Conservation (phyloP, 2,888 invertebrate genomes). For the Elysia crispata region DNA sequence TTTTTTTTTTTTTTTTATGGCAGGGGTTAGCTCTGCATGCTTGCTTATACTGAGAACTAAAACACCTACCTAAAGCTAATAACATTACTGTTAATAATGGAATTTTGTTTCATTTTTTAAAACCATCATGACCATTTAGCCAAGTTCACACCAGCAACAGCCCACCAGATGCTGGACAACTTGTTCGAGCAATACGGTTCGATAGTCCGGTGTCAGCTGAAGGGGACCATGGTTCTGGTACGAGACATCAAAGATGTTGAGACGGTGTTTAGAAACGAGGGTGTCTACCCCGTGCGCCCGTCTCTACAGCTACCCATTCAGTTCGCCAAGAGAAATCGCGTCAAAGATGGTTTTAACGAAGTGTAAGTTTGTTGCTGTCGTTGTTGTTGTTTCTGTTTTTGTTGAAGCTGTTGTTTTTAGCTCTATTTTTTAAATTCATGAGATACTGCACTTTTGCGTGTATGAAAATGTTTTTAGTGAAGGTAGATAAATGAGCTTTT, state of each 20-base stretch:
- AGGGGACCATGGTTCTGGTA: neutral
- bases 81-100: too few relatives aligned
- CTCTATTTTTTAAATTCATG: neutral
- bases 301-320: conserved; percentile 26
- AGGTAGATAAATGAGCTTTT: too few relatives aligned
- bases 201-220: neutral
- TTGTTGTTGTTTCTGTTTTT: neutral
- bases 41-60: too few relatives aligned
- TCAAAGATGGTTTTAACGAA: too few relatives aligned
- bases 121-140: neutral
- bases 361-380: too few relatives aligned
- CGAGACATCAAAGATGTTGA: conserved; percentile 12
- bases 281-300: neutral
- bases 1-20: too few relatives aligned
- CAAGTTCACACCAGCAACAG: conserved; percentile 23
- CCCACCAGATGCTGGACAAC: conserved; percentile 10
- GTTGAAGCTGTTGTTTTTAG: neutral
- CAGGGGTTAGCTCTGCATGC: too few relatives aligned
- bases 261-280: conserved; percentile 24
- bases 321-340: conserved; percentile 1
- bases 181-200: neutral
- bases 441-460: too few relatives aligned
- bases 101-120: too few relatives aligned
- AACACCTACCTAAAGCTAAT: too few relatives aligned
- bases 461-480: too few relatives aligned